phyloP scores from a whole-genome alignment of 2,113 vertebrate genomes.

The Vanacampus margaritifer region DNA sequence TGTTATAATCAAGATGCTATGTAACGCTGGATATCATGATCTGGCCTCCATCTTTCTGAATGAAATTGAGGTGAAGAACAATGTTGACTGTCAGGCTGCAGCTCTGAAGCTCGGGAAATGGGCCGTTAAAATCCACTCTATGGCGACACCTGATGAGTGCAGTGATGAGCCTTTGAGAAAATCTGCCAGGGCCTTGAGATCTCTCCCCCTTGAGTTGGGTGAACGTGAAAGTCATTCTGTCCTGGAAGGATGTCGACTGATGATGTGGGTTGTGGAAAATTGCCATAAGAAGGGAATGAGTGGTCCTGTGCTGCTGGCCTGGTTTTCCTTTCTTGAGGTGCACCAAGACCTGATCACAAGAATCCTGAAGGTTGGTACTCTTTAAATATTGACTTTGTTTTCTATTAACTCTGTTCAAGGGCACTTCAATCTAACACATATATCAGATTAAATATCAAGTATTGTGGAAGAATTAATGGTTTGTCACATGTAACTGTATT shows the following conservation, averaged over 20 bases:
- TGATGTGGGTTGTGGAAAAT: constrained; percentile 68
- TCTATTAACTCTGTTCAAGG: not conserved
- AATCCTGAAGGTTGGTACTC: constrained; percentile 57
- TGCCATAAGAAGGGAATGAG: constrained; percentile 40
- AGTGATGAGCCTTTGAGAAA: constrained; percentile 41
- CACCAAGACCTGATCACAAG: constrained; percentile 63
- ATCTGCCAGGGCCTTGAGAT: constrained; percentile 64
- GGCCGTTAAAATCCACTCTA: constrained; percentile 61
- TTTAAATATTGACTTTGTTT: not conserved
- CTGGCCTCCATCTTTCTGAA: constrained; percentile 51
- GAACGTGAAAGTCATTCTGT: constrained; percentile 60
- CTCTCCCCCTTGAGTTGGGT: constrained; percentile 32
- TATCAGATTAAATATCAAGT: not conserved
- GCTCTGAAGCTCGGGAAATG: constrained; percentile 52
- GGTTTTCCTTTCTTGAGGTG: constrained; percentile 75
- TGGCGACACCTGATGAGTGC: constrained; percentile 7
- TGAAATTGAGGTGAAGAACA: constrained; percentile 16
- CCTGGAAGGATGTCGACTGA: constrained; percentile 74
- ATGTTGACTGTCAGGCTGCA: not conserved
- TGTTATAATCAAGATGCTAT: constrained; percentile 71
- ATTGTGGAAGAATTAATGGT: not conserved
- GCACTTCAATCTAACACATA: not conserved
- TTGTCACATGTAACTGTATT: not conserved
- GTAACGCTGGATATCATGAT: constrained; percentile 55
- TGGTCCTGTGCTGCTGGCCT: constrained; percentile 53